Conservation (phyloP, 23 tunicate species). For the Aplidium turbinatum region DNA sequence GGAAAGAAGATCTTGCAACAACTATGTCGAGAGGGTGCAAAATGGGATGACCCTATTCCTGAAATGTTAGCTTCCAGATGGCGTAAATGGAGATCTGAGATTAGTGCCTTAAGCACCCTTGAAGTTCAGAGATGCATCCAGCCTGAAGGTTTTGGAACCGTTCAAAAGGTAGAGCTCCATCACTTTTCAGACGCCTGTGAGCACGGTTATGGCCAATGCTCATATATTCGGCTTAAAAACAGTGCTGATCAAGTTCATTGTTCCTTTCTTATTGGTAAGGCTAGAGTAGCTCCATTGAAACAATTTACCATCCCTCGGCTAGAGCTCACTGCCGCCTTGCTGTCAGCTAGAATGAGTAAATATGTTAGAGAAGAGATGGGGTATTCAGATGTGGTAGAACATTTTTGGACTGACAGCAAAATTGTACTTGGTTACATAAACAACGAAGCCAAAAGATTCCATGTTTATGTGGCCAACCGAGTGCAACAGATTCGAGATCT, state of each 20-base stretch:
- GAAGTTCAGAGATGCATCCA: constrained; percentile 26
- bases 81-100: constrained; percentile 14
- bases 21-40: constrained; percentile 1
- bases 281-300: constrained; percentile 35
- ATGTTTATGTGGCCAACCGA: constrained; percentile 21
- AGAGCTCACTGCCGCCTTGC: constrained; percentile 19
- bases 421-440: constrained; percentile 13
- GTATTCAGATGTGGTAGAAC: neutral
- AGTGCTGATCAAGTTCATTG: constrained; percentile 4
- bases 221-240: constrained; percentile 23
- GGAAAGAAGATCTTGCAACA: constrained; percentile 17
- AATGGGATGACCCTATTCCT: constrained; percentile 16
- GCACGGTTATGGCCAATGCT: constrained; percentile 24
- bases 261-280: constrained; percentile 28
- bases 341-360: constrained; percentile 7
- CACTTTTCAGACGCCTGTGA: constrained; percentile 32
- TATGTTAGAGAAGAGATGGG: neutral
- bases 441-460: constrained; percentile 18
- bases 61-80: neutral
- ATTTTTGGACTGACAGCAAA: constrained; percentile 26
- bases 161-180: constrained; percentile 1
- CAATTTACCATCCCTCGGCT: constrained; percentile 24
- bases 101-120: neutral
- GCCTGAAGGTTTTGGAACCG: constrained; percentile 23
- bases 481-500: constrained; percentile 31